phyloP scores from a whole-genome alignment of 2,888 invertebrate species.

The Rhorus exstirpatorius region DNA sequence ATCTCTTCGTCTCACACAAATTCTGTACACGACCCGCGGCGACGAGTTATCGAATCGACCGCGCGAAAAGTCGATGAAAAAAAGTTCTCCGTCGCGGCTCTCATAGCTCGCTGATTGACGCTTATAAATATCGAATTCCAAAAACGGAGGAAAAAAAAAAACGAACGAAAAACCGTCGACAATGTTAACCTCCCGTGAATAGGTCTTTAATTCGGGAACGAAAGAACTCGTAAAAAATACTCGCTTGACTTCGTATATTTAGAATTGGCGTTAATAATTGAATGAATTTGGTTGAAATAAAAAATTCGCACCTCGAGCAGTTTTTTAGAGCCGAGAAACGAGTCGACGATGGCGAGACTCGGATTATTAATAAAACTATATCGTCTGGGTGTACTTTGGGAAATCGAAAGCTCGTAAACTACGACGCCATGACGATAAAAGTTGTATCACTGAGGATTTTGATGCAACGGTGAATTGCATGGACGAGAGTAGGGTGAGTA shows the following conservation, averaged over 20 bases:
- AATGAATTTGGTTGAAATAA: not conserved
- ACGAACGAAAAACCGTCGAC: not conserved
- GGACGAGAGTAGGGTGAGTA: constrained; percentile 21
- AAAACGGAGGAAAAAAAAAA: not conserved
- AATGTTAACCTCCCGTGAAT: not conserved
- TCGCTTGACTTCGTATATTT: not conserved
- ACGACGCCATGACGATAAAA: constrained; percentile 59
- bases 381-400: constrained; percentile 35
- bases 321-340: not conserved
- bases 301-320: not conserved
- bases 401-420: constrained; percentile 58
- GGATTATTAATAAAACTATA: constrained; percentile 41
- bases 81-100: not conserved
- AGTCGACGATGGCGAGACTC: constrained; percentile 19
- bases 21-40: constrained; percentile 3
- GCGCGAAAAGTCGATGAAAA: constrained; percentile 15
- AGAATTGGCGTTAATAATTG: not conserved
- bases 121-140: not conserved
- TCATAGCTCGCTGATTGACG: not conserved
- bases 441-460: constrained; percentile 62
- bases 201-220: too few relatives aligned
- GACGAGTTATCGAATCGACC: constrained; percentile 55
- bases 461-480: constrained; percentile 66
- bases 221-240: too few relatives aligned
- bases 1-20: constrained; percentile 5